phyloP scores from a whole-genome alignment of 1,140 invertebrate genomes.

The Caenorhabditis briggsae region DNA sequence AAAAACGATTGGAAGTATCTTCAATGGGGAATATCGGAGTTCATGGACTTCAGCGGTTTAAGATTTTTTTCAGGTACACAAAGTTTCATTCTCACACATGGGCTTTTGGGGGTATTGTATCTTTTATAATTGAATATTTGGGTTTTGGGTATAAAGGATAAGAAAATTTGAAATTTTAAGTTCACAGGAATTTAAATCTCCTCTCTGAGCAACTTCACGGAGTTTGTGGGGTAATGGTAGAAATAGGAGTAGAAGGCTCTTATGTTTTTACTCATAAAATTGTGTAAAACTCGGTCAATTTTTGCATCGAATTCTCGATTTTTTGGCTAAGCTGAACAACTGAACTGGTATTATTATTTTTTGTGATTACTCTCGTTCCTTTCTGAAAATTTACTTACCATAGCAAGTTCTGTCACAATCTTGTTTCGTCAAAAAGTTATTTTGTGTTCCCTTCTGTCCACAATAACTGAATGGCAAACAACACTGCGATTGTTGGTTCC shows the following conservation, averaged over 20 bases:
- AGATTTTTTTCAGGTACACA: no score
- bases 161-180: background rate
- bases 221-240: no score
- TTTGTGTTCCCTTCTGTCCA: slow-evolving; percentile 77
- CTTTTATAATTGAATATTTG: background rate
- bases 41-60: no score
- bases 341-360: no score
- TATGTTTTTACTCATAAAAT: no score
- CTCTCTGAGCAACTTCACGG: no score
- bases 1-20: no score
- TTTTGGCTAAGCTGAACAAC: background rate
- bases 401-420: slow-evolving; percentile 73
- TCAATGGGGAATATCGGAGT: no score
- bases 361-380: background rate
- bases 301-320: no score
- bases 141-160: background rate
- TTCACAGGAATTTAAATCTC: no score
- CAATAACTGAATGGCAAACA: slow-evolving; percentile 69
- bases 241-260: no score
- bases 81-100: background rate
- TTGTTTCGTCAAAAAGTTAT: slow-evolving; percentile 73
- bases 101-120: background rate
- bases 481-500: slow-evolving; percentile 69
- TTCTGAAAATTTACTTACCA: slow-evolving; percentile 59
- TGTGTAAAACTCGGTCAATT: no score